phyloP scores from a whole-genome alignment of 1,140 invertebrate genomes.

The Drosophila grimshawi region DNA sequence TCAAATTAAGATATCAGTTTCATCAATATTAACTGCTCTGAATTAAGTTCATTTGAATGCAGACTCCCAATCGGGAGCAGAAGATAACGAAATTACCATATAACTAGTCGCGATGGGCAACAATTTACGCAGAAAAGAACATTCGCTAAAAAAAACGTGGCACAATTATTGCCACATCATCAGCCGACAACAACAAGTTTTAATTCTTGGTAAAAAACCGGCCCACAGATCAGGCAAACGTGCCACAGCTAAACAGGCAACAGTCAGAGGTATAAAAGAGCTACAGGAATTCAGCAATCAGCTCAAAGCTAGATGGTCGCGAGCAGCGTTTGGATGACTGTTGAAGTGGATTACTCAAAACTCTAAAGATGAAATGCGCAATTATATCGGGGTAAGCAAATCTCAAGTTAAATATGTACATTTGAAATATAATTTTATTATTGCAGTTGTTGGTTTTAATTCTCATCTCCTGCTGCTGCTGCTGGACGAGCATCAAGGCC shows the following conservation, averaged over 20 bases:
- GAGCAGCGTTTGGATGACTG: neutral
- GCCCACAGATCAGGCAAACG: neutral
- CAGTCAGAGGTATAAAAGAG: neutral
- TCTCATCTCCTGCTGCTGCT: constrained; percentile 29
- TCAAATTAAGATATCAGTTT: constrained; percentile 9
- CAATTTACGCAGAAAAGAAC: neutral
- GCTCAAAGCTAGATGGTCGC: constrained; percentile 29
- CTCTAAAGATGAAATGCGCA: constrained; percentile 53
- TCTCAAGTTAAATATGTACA: neutral
- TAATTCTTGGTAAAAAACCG: constrained; percentile 9
- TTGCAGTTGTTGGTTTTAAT: constrained; percentile 29
- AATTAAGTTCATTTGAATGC: constrained; percentile 18
- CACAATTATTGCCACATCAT: neutral
- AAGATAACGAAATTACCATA: neutral
- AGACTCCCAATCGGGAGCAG: neutral
- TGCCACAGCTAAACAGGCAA: neutral
- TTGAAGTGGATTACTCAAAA: neutral
- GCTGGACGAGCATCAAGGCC: constrained; percentile 35
- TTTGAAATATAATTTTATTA: constrained; percentile 10
- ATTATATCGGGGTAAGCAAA: constrained; percentile 58
- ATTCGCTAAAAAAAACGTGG: neutral
- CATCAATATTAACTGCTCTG: neutral
- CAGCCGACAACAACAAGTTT: constrained; percentile 20
- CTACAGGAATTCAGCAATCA: neutral
- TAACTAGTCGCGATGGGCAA: neutral